phyloP scores from a whole-genome alignment of 1,140 invertebrate species.

The Drosophila repleta region DNA sequence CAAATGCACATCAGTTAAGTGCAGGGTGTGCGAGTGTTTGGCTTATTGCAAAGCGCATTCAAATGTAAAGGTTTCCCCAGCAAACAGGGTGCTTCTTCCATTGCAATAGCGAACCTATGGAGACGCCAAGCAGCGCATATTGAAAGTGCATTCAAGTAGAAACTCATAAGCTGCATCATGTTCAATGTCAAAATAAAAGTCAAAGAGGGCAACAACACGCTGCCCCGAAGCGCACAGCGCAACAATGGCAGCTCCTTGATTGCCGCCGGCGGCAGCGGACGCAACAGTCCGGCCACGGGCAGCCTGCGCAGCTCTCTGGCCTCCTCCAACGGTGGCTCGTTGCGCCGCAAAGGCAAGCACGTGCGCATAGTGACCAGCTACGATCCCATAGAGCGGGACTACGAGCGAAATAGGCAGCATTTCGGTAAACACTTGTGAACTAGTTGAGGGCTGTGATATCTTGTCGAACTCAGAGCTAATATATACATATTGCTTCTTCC shows the following conservation, averaged over 20 bases:
- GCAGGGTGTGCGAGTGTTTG: constrained; percentile 21
- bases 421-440: constrained; percentile 61
- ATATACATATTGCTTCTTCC: background rate
- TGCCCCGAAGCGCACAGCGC: constrained; percentile 70
- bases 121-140: constrained; percentile 56
- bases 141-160: constrained; percentile 67
- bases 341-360: constrained; percentile 74
- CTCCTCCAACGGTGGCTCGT: constrained; percentile 72
- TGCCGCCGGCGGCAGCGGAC: constrained; percentile 52
- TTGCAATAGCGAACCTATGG: constrained; percentile 12
- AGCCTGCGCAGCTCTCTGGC: constrained; percentile 78
- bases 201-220: constrained; percentile 82
- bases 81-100: constrained; percentile 27
- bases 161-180: constrained; percentile 64
- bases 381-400: constrained; percentile 62
- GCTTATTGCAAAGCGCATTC: constrained; percentile 42
- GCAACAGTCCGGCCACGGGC: constrained; percentile 74
- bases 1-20: constrained; percentile 33
- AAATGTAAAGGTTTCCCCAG: constrained; percentile 35
- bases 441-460: background rate
- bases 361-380: constrained; percentile 81
- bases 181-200: constrained; percentile 84
- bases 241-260: constrained; percentile 41
- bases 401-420: constrained; percentile 61
- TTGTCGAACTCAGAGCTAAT: background rate